Evolutionary conservation across 2,113 vertebrate species (phyloP).

Genomic region (Malurus cyaneus): DNA sequence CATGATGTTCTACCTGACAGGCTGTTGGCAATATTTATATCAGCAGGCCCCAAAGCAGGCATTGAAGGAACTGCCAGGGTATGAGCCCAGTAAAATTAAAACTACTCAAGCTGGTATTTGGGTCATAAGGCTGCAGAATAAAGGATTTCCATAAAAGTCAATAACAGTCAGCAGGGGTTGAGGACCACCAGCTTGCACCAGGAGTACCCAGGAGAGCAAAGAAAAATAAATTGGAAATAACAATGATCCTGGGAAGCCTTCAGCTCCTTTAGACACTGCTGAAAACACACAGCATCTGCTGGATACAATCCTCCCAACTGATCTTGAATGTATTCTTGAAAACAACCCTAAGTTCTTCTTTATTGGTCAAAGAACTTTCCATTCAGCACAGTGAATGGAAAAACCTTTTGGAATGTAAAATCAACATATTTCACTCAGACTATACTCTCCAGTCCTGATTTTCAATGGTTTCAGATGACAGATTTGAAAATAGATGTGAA

Average conservation of each 20-base stretch:
- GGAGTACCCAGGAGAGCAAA: background rate
- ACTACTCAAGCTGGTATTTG: background rate
- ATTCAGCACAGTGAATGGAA: background rate
- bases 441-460: background rate
- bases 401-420: background rate
- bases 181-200: background rate
- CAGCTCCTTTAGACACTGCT: background rate
- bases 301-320: background rate
- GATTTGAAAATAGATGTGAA: background rate
- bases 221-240: background rate
- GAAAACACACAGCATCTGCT: background rate
- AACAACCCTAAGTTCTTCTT: background rate
- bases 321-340: background rate
- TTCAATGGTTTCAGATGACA: background rate
- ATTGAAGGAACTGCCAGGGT: background rate
- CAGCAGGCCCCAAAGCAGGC: background rate
- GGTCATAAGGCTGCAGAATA: conserved; percentile 7
- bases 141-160: conserved; percentile 26
- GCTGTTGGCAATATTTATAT: background rate
- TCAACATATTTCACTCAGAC: background rate
- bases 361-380: background rate
- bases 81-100: background rate
- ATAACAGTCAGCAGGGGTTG: background rate
- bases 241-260: background rate
- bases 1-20: background rate